Evolutionary conservation across 2,888 invertebrate species (phyloP), one percentile per base, ranked within the genome.

Genomic region (Leucophora obtusa): DNA sequence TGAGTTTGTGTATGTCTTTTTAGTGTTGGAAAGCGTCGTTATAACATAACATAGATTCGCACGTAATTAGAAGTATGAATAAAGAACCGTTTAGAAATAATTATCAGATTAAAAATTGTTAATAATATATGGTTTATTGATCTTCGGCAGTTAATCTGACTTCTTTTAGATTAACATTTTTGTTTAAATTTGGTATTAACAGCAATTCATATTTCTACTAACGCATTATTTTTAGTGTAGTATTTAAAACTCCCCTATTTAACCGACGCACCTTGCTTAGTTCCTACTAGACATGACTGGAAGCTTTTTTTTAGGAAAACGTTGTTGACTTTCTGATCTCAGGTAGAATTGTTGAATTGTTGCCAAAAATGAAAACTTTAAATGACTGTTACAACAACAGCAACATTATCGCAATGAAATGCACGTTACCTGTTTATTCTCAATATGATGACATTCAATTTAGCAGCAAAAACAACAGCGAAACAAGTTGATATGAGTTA

Each of bases 381-480:
- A 24, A n/a, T 33, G 47, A 54, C 47, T 53, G 38, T 38, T 71
- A 66, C 75, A 71, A 68, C 72, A 76, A 58, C 63, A 75, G 24
- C 28, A 72, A 47, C 53, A 11, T 33, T 15, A 43, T 56, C 28
- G 21, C 15, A 68, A 71, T 80, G 21, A 71, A 72, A 53, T 72
- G 54, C 50, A 71, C 51, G 17, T 62, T 63, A 28, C 6, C 35
- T 68, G 51, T 62, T 71, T 60, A 70, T 71, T 65, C 54, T 70
- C 59, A 54, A 73, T 77, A 69, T 70, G 81, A 77, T 81, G 81
- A 77, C 77, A 81, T 81, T 81, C 81, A 81, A 81, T 73, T 81
- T 56, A 77, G 51, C 65, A 65, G 51, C 33, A 74, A 65, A 6
- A 68, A 54, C 47, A 80, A 69, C 77, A 53, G 21, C 65, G 38